Evolutionary conservation across 1,140 invertebrate genomes (phyloP), one percentile per base, ranked within the genome.

Genomic region (Euborellia annulipes): DNA sequence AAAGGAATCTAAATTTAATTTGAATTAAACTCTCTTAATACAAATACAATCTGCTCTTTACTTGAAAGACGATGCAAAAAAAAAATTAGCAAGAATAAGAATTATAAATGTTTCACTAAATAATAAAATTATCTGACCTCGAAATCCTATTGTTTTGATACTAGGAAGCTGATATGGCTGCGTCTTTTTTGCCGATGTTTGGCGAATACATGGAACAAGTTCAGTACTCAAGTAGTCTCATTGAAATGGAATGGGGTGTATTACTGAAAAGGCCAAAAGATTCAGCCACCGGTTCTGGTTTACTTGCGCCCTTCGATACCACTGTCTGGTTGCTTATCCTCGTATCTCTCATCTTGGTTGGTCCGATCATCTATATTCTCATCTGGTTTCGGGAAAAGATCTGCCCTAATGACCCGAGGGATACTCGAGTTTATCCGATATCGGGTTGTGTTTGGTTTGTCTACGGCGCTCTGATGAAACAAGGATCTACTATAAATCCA

Each of bases 391-490:
- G 80, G 52, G 58, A 51, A 49, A 65, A 69, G 22, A 55, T 80
- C 11, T 67, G 73, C 19, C 68, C 61, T 47, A 64, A 66, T 50
- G 55, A 69, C 11, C 43, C 55, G 1, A 48, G 37, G 1, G 54
- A 69, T 1, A 68, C 74, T 36, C 62, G 65, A 21, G 65, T 67
- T 3, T 82, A 79, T 50, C 65, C 71, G 0, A 54, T 87, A 16
- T 66, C 71, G 4, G 66, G 76, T 4, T 86, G 84, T 52, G 65
- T 83, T 37, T 89, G 85, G 85, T 90, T 88, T 53, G 82, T 85
- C 2, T 90, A 87, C 57, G 83, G 84, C 13, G 83, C 85, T 11
- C 66, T 88, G n/a, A 75, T 89, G 62, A 88, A 88, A 53, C 85
- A 90, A 62, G 85, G 85, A 21, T 82, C 82, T 18, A 80, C 75